A percentile compares a stretch with the other conserved stretches of the same genome.
These are phyloP conservation scores for Heterotilapia buettikoferi DNA, from an alignment of 2,113 vertebrate genomes.

Conservation along the genomic window DNA sequence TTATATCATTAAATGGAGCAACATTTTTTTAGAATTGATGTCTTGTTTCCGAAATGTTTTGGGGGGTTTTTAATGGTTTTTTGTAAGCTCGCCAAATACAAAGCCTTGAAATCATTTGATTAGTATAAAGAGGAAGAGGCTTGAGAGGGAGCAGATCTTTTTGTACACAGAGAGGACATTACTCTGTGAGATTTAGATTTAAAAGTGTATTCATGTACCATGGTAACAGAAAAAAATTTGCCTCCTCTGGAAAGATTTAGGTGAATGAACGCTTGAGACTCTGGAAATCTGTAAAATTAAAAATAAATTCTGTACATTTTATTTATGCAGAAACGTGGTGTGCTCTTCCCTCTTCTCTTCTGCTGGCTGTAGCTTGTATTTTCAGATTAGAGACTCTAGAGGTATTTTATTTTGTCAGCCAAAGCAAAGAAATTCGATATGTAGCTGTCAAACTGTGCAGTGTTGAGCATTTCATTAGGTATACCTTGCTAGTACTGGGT, in stretches of 20 bases:
- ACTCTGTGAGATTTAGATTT: background rate
- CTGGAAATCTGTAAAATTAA: background rate
- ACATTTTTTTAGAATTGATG: background rate
- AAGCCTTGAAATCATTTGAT: background rate
- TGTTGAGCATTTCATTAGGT: background rate
- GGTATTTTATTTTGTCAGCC: background rate
- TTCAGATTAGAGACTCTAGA: background rate
- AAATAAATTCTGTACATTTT: background rate
- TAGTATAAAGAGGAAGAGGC: background rate
- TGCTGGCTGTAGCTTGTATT: background rate
- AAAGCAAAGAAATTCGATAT: background rate
- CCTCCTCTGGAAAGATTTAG: background rate
- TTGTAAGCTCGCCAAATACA: background rate
- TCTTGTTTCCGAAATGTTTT: accelerated
- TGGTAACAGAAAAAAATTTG: background rate
- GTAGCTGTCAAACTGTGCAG: background rate
- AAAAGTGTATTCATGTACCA: background rate
- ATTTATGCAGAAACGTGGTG: background rate
- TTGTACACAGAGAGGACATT: background rate
- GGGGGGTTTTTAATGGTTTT: accelerated
- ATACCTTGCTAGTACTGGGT: background rate
- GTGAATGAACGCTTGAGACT: background rate
- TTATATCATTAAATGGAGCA: background rate
- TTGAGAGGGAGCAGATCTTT: background rate
- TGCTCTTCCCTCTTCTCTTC: background rate